phyloP scores from a whole-genome alignment of 1,140 invertebrate genomes.

The Saccostrea glomerata region DNA sequence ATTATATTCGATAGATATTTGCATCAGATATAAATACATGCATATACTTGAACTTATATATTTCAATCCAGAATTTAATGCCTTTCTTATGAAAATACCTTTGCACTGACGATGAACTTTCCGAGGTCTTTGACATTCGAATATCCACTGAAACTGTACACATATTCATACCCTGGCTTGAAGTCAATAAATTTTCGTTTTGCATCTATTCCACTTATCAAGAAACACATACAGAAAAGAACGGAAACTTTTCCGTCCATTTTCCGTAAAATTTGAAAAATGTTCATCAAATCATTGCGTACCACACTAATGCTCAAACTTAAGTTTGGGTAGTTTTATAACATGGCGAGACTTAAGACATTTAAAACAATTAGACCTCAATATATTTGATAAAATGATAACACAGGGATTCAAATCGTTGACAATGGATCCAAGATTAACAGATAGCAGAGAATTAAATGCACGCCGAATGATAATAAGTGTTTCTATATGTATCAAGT shows the following conservation, averaged over 20 bases:
- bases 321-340: background rate
- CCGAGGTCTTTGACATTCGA: constrained; percentile 43
- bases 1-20: too few relatives aligned
- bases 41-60: background rate
- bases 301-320: background rate
- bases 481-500: background rate
- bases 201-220: background rate
- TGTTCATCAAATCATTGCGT: background rate
- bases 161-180: constrained; percentile 43
- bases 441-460: background rate
- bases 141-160: constrained; percentile 45
- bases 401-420: background rate
- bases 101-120: constrained; percentile 42
- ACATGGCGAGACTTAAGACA: background rate
- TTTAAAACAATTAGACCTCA: background rate
- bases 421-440: background rate
- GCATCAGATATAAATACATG: background rate
- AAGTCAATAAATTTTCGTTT: constrained; percentile 41
- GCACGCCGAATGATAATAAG: background rate
- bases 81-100: constrained; percentile 28
- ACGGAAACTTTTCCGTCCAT: constrained; percentile 9
- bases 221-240: background rate
- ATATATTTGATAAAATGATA: background rate
- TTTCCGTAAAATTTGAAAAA: background rate
- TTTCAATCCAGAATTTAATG: background rate